These are phyloP conservation scores for Erpetoichthys calabaricus DNA, from an alignment of 2,797 vertebrate genomes.

Conservation along the genomic window DNA sequence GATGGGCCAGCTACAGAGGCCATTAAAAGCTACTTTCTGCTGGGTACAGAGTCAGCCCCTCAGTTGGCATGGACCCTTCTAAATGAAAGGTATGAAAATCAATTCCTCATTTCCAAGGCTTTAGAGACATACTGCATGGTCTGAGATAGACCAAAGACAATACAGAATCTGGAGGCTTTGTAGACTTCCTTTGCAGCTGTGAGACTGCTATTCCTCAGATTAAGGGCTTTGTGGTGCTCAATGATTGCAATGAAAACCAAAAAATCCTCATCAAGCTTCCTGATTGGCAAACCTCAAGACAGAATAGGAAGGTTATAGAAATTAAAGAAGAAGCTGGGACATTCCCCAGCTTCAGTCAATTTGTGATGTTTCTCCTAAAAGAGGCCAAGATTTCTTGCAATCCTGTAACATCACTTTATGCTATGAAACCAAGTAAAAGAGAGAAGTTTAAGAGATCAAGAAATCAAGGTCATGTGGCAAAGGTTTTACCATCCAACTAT, in stretches of 20 bases:
- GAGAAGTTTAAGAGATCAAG: too few relatives aligned
- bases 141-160: slow-evolving; percentile 21
- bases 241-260: slow-evolving; percentile 21
- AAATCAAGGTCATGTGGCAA: too few relatives aligned
- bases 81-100: slow-evolving; percentile 14
- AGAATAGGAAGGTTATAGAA: slow-evolving; percentile 18
- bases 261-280: slow-evolving; percentile 22
- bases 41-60: slow-evolving; percentile 18
- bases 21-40: slow-evolving; percentile 15
- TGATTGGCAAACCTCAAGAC: slow-evolving; percentile 18
- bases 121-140: slow-evolving; percentile 14
- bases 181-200: slow-evolving; percentile 9
- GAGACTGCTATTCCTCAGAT: slow-evolving; percentile 16
- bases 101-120: slow-evolving; percentile 14
- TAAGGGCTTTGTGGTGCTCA: slow-evolving; percentile 18
- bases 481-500: too few relatives aligned
- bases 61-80: slow-evolving; percentile 1
- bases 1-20: slow-evolving; percentile 18
- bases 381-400: slow-evolving; percentile 18
- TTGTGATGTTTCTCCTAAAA: slow-evolving; percentile 19
- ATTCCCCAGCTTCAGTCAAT: slow-evolving; percentile 17
- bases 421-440: slow-evolving; percentile 15
- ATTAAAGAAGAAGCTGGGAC: slow-evolving; percentile 6
- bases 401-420: slow-evolving; percentile 13
- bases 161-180: slow-evolving; percentile 19